Evolutionary conservation across 2,797 vertebrate species (phyloP), one percentile per base, ranked within the genome.

Genomic region (Typhlichthys subterraneus): DNA sequence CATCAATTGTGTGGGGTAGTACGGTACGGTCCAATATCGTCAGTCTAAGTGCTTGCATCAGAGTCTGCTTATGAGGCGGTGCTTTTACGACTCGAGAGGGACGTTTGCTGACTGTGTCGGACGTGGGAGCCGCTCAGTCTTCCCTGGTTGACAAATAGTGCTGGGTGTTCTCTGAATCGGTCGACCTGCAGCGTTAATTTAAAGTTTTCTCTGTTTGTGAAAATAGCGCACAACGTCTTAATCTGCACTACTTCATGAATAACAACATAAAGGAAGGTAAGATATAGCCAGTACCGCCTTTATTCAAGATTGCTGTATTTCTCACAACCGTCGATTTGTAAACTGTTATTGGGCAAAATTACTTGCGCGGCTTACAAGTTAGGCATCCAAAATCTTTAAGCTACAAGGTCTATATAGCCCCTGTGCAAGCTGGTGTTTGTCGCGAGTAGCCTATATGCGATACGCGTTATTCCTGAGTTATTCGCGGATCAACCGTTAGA

Each of bases 51-150:
- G 48, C 60, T 23, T 23, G 19, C 23, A 17, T 19, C 23, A 12
- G 14, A 23, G 23, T 19, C 9, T 45, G 53, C 54, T 47, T 54
- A 50, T 17, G 79, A 88, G 88, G 88, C 88, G 87, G 88, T 63
- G 84, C 88, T 85, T 85, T 59, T 9, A 14, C 17, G 53, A 12
- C 13, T 13, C 78, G 50, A 65, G 64, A 81, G 76, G 54, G 70
- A 76, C 45, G 49, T 31, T 48, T n/a, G 53, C 48, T 38, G n/a
- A 14, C 65, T 12, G 50, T 53, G 15, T 55, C 56, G 68, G 57
- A 51, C 61, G 68, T 70, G 58, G 58, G 69, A 62, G 65, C n/a
- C 29, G 1, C 65, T 64, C 76, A 65, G 57, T 80, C 77, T 7
- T 53, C 55, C 68, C 75, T 59, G 54, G 5, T 67, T 63, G 72